Conservation (phyloP, 2,797 vertebrate species). For the Chlorospingus semifuscus region DNA sequence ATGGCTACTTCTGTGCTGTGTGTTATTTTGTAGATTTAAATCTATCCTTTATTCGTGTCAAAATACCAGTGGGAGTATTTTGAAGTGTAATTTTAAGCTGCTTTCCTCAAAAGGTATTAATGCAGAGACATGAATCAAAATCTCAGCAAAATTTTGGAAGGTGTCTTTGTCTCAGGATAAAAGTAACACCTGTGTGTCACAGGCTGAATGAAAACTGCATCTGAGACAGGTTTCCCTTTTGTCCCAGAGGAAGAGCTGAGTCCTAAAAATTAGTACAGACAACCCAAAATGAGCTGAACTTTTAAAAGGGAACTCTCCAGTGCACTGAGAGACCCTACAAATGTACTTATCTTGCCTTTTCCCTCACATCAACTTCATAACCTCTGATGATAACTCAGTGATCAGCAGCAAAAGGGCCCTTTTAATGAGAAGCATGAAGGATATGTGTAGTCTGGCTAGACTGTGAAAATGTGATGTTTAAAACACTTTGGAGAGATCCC, state of each 20-base stretch:
- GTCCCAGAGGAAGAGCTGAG: neutral
- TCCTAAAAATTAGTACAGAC: neutral
- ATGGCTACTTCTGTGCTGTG: neutral
- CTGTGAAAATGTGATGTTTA: neutral
- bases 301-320: neutral
- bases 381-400: neutral
- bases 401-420: neutral
- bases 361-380: neutral
- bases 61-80: neutral
- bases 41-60: neutral
- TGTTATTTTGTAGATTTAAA: neutral
- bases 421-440: neutral
- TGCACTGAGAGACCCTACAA: neutral
- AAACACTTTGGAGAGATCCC: neutral
- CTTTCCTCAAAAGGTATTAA: neutral
- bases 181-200: neutral
- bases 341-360: neutral
- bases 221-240: neutral
- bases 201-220: neutral
- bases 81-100: neutral
- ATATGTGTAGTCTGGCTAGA: fast-evolving
- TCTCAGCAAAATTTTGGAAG: neutral
- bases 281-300: neutral
- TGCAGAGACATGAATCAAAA: neutral
- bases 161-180: neutral